Evolutionary conservation across 2,113 vertebrate species (phyloP), one percentile per base, ranked within the genome.

Genomic region (Pachycephala philippinensis): DNA sequence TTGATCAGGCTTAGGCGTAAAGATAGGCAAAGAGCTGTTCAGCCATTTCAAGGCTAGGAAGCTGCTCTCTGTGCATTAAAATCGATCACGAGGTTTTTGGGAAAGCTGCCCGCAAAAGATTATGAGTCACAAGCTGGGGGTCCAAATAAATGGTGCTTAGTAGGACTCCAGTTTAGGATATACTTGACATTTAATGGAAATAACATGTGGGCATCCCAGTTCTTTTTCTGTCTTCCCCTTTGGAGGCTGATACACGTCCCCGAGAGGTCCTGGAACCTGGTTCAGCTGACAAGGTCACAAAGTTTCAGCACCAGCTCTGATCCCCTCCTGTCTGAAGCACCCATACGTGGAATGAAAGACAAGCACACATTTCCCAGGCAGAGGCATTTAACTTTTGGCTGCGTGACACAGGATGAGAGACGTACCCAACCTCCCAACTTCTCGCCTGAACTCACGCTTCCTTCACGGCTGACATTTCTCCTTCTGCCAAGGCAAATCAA

Each of bases 401-500:
- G 44, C 3, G 71, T 90, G 90, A 56, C 87, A 96, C 59, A 60
- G 82, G 72, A 70, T 59, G 79, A 59, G 74, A 94, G 90, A 70
- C 2, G 3, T 14, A 17, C 70, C 61, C 94, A 85, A 63, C 87
- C 91, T 88, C 93, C 82, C 63, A 94, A 13, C 71, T 93, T 77
- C 70, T 91, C 31, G 75, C 79, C 78, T 33, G 63, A 94, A 95
- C 90, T 74, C 50, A 15, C 30, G 39, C 87, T 83, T 91, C 79
- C 79, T 88, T 80, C 83, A 5, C 10, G 17, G 56, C 54, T 95
- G 96, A 93, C 95, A 95, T 95, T 96, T 95, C 87, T 95, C 79
- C 85, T 78, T 49, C 95, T 96, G 95, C 95, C 95, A 93, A 92
- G 79, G 20, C 79, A 47, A 88, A 93, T 86, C 82, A 92, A 97